phyloP scores from a whole-genome alignment of 2,797 vertebrate species.

The Epinephelus malabaricus region DNA sequence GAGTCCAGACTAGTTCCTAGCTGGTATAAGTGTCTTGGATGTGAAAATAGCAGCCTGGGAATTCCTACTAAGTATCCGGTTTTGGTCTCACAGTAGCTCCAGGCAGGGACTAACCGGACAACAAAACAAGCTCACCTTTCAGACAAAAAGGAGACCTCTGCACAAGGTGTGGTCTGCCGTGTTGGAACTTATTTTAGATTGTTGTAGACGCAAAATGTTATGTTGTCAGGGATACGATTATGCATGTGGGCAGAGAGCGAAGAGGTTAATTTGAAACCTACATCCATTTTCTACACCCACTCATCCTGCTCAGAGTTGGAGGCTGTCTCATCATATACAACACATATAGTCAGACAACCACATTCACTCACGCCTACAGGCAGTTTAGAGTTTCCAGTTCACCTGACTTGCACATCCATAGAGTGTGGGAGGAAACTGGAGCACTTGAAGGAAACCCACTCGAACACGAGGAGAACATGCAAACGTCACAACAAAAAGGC shows the following conservation, averaged over 20 bases:
- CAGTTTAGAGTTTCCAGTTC: conserved; percentile 23
- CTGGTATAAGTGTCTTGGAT: conserved; percentile 59
- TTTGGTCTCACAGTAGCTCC: conserved; percentile 73
- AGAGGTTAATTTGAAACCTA: conserved; percentile 1
- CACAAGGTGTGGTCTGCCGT: conserved; percentile 59
- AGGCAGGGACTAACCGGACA: conserved; percentile 79
- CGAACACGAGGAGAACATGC: neutral
- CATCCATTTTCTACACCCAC: neutral
- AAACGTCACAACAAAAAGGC: neutral
- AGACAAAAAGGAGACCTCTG: conserved; percentile 45
- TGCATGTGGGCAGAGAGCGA: conserved; percentile 5
- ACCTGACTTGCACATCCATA: conserved; percentile 8
- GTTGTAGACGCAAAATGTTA: neutral
- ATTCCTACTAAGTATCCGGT: conserved; percentile 70
- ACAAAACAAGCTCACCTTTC: conserved; percentile 79
- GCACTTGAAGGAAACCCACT: neutral
- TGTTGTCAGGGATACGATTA: conserved; percentile 21
- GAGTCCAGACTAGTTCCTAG: conserved; percentile 62
- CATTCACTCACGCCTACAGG: conserved; percentile 6
- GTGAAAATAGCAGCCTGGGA: conserved; percentile 75
- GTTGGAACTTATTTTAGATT: conserved; percentile 23
- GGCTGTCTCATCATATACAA: neutral
- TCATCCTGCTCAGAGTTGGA: conserved; percentile 1
- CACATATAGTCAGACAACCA: neutral
- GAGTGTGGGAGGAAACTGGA: neutral